Evolutionary conservation across 2,797 vertebrate species (phyloP).

Genomic region (Myripristis murdjan): DNA sequence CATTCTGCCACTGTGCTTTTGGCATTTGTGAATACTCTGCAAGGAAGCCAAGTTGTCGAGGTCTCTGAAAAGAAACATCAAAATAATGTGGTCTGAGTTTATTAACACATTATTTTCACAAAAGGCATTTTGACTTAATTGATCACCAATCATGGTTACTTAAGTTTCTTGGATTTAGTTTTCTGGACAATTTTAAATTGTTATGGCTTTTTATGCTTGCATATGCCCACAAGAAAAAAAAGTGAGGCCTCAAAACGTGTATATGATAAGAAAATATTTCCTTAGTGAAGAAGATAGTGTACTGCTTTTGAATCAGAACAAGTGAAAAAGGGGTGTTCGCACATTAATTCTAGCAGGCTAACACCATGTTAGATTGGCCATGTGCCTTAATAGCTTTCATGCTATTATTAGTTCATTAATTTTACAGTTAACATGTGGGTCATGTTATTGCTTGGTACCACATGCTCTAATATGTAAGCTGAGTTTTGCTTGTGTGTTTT

Average conservation of each 20-base stretch:
- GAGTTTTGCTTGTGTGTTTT: slow-evolving; percentile 47
- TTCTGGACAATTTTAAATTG: slow-evolving; percentile 25
- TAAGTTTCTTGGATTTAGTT: slow-evolving; percentile 1
- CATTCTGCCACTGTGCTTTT: slow-evolving; percentile 76
- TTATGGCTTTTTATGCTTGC: slow-evolving; percentile 22
- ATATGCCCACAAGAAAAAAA: slow-evolving; percentile 29
- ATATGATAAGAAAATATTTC: slow-evolving; percentile 14
- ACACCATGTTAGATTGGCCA: slow-evolving; percentile 48
- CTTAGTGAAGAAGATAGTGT: background rate
- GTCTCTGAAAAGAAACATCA: slow-evolving; percentile 70
- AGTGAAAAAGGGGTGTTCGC: slow-evolving; percentile 40
- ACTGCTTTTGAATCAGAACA: slow-evolving; percentile 48
- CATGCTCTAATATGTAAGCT: slow-evolving; percentile 41
- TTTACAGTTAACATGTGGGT: slow-evolving; percentile 84
- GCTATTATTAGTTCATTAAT: slow-evolving; percentile 82
- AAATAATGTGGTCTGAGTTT: slow-evolving; percentile 53
- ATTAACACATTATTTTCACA: slow-evolving; percentile 46
- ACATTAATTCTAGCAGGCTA: slow-evolving; percentile 26
- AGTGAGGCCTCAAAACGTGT: slow-evolving; percentile 20
- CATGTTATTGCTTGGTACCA: slow-evolving; percentile 63
- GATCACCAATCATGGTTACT: slow-evolving; percentile 53
- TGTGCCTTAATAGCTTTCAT: slow-evolving; percentile 71
- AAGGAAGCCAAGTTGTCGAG: slow-evolving; percentile 68
- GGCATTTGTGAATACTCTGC: slow-evolving; percentile 64
- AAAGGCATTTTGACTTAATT: slow-evolving; percentile 47